Base-by-base conservation (phyloP, 1,140 invertebrate species). In the Helicoverpa armigera region DNA sequence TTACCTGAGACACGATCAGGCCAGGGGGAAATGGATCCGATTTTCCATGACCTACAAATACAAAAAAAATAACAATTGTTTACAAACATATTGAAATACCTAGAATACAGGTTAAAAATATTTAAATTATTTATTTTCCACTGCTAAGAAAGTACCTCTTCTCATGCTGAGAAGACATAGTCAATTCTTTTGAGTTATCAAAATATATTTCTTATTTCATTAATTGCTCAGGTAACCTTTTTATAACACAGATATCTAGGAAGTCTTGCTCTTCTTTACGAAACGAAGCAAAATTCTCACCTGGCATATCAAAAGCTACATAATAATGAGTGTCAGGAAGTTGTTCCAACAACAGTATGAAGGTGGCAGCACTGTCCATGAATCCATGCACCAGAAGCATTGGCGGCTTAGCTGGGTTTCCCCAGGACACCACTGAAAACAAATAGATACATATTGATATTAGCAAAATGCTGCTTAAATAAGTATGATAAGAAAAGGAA, bases 351-450 rank as follows among this genome's bases (percentile, higher is more conserved):
- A 98, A 90, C 29, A 92, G 91, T 81, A 96, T 96, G 89, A 97
- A 97, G 5, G 96, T 94, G 31, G 96, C 96, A 58, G 96, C 95
- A 92, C 97, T 97, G 85, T 97, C 96, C 85, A 95, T 88, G 61
- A 92, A 89, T 0, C 97, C 97, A 86, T 97, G 97, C 12, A 97
- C 89, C 54, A 95, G 86, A 7, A 98, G 82, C 5, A 97, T 90
- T 14, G 92, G 94, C 16, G 86, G 79, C 23, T 94, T 91, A 35
- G 86, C 76, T 72, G 88, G 54, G 81, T 95, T 81, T 16, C 97
- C 97, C 96, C 96, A 97, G 61, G 95, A 87, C 94, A 96, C 96
- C 74, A 91, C 96, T 95, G 94, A 83, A 88, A 96, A n/a, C n/a
- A n/a, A n/a, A n/a, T n/a, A n/a, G n/a, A n/a, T n/a, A n/a, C n/a